Evolutionary conservation across 2,113 vertebrate species (phyloP).

Genomic region (Isichthys henryi): DNA sequence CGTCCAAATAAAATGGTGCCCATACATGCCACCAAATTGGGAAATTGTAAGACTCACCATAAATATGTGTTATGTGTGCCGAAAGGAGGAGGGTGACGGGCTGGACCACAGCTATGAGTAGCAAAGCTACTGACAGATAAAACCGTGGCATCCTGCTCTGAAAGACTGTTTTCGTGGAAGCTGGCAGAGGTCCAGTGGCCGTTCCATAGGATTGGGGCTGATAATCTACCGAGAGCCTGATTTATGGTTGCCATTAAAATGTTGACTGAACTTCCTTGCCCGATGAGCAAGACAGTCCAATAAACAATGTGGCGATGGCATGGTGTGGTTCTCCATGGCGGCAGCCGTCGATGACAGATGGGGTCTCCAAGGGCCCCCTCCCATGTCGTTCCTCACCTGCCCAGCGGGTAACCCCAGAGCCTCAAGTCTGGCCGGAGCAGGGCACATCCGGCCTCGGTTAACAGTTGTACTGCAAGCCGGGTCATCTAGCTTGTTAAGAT

Average conservation of each 20-base stretch:
- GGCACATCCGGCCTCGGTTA: slow-evolving; percentile 17
- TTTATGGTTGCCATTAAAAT: slow-evolving; percentile 54
- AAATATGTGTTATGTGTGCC: slow-evolving; percentile 33
- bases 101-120: slow-evolving; percentile 34
- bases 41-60: slow-evolving; percentile 36
- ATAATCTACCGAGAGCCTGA: slow-evolving; percentile 56
- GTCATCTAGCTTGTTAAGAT: slow-evolving; percentile 23
- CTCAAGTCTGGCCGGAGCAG: neutral
- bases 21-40: slow-evolving; percentile 53
- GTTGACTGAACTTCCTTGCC: slow-evolving; percentile 49
- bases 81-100: slow-evolving; percentile 33
- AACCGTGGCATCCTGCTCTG: slow-evolving; percentile 45
- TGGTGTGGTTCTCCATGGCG: neutral
- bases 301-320: slow-evolving; percentile 16
- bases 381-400: neutral
- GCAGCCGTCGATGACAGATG: neutral
- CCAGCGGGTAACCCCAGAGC: neutral
- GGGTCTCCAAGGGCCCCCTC: neutral
- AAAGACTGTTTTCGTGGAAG: slow-evolving; percentile 29
- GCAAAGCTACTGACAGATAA: slow-evolving; percentile 33
- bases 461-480: slow-evolving; percentile 10
- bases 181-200: slow-evolving; percentile 44
- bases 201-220: slow-evolving; percentile 43
- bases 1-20: slow-evolving; percentile 53
- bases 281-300: slow-evolving; percentile 17